Percentiles rank a stretch among this genome's conserved stretches.
Evolutionary conservation across 2,888 invertebrate species (phyloP).

Genomic region (Sipha maydis): DNA sequence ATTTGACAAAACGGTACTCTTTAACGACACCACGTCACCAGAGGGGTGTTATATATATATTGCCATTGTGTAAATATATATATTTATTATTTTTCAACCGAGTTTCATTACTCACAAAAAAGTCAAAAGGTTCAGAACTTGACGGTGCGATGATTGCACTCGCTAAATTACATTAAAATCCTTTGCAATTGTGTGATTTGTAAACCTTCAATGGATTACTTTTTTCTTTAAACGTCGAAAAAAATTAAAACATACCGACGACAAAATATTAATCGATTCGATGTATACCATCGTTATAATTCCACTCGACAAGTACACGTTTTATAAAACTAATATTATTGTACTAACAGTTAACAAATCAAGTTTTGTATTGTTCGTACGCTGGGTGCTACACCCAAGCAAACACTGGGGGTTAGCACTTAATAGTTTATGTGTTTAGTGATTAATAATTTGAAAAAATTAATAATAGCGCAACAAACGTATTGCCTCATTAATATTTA

Average conservation of each 20-base stretch:
- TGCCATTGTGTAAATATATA: background rate
- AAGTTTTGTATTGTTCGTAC: too few species aligned
- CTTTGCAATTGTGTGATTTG: background rate
- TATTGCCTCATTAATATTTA: too few species aligned
- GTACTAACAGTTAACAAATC: too few species aligned
- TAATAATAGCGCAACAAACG: too few species aligned
- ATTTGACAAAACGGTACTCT: slow-evolving; percentile 47
- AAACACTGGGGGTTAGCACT: too few species aligned
- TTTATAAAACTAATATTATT: too few species aligned
- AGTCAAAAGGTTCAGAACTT: background rate
- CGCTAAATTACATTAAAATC: slow-evolving; percentile 35
- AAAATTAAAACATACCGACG: background rate
- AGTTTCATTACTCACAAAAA: slow-evolving; percentile 33
- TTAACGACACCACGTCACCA: slow-evolving; percentile 25
- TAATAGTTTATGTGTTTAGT: too few species aligned
- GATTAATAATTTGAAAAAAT: too few species aligned
- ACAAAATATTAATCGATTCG: background rate
- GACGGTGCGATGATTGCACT: slow-evolving; percentile 13
- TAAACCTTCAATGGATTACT: background rate
- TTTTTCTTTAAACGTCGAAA: background rate
- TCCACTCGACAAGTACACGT: too few species aligned
- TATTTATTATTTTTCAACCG: slow-evolving; percentile 7
- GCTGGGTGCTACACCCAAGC: too few species aligned
- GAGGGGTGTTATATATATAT: slow-evolving; percentile 20
- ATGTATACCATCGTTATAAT: background rate